Evolutionary conservation across 1,140 invertebrate species (phyloP).

Genomic region (Gryllus bimaculatus): DNA sequence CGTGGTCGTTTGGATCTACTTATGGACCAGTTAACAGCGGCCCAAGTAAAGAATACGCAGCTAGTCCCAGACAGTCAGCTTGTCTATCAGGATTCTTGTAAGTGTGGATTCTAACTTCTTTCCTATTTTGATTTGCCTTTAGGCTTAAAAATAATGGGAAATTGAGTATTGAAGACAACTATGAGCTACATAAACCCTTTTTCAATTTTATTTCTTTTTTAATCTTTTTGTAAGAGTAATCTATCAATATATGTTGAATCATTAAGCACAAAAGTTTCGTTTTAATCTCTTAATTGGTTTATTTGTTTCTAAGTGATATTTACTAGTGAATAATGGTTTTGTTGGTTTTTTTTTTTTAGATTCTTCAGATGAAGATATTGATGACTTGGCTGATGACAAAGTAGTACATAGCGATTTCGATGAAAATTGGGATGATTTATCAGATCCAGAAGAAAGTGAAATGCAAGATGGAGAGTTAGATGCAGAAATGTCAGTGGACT

Average conservation of each 20-base stretch:
- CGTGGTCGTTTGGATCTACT: conserved; percentile 47
- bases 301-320: conserved; percentile 12
- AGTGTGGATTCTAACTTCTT: conserved; percentile 14
- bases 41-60: conserved; percentile 33
- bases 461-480: conserved; percentile 27
- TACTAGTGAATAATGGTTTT: not conserved
- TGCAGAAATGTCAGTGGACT: not conserved
- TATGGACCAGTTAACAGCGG: conserved; percentile 42
- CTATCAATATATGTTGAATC: not conserved
- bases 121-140: not conserved
- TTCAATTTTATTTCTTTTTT: not conserved
- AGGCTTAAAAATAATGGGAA: not conserved
- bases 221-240: not conserved
- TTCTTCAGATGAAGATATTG: conserved; percentile 30
- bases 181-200: not conserved
- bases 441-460: conserved; percentile 33
- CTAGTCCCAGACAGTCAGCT: conserved; percentile 39
- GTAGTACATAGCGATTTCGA: conserved; percentile 35
- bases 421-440: conserved; percentile 38
- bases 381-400: conserved; percentile 30
- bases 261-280: not conserved
- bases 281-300: conserved; percentile 6
- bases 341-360: conserved; percentile 19
- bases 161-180: too few species aligned
- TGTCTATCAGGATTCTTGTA: conserved; percentile 49